These are phyloP conservation scores for Mus spicilegus DNA, from an alignment of 2,113 vertebrate genomes.

Conservation along the genomic window DNA sequence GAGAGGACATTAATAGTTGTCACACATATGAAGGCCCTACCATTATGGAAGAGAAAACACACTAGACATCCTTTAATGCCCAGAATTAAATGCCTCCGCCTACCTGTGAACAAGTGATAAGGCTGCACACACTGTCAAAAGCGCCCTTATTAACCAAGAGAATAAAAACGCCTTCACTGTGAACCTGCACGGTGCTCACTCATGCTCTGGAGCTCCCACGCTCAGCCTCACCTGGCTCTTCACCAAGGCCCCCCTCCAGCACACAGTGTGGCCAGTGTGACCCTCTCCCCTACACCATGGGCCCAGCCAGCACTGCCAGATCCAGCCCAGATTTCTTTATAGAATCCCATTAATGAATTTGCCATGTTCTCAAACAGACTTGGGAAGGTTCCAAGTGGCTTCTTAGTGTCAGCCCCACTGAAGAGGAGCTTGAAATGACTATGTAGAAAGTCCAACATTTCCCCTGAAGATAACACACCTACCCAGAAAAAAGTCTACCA, in stretches of 20 bases:
- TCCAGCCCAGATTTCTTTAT: slow-evolving; percentile 44
- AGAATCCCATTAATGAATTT: slow-evolving; percentile 63
- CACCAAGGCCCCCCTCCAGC: slow-evolving; percentile 65
- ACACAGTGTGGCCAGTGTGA: slow-evolving; percentile 75
- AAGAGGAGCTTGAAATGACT: neutral
- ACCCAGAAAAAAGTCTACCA: neutral
- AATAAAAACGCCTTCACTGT: slow-evolving; percentile 57
- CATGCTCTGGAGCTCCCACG: slow-evolving; percentile 69
- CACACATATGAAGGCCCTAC: neutral
- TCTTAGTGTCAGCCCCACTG: slow-evolving; percentile 9
- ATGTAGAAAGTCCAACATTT: neutral
- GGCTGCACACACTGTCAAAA: neutral
- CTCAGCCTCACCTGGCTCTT: slow-evolving; percentile 48
- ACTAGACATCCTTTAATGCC: neutral
- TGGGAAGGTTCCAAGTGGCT: slow-evolving; percentile 41
- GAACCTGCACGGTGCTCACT: slow-evolving; percentile 49
- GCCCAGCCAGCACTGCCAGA: slow-evolving; percentile 20
- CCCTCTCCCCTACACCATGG: slow-evolving; percentile 69
- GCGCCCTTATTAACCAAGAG: neutral
- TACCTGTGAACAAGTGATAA: neutral
- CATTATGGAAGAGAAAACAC: neutral
- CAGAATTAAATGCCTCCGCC: neutral
- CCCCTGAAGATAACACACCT: neutral
- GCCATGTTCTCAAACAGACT: slow-evolving; percentile 40
- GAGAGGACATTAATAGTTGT: neutral